A percentile compares a stretch with the other conserved stretches of the same genome.
phyloP scores from a whole-genome alignment of 1,140 invertebrate genomes.

The Bombus sibiricus region DNA sequence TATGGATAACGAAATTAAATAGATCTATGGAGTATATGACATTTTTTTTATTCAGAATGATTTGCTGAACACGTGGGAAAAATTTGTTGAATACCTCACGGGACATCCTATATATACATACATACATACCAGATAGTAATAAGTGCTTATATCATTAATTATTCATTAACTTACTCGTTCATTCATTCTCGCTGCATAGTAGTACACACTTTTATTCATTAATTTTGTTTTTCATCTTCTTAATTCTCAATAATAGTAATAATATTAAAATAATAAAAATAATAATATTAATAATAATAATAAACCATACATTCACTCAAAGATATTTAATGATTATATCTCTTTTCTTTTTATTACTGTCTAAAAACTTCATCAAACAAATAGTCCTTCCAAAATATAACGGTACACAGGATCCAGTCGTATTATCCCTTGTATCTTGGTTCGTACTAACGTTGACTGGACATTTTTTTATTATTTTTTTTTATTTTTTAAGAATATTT shows the following conservation, averaged over 20 bases:
- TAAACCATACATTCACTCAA: slow-evolving; percentile 69
- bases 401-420: slow-evolving; percentile 57
- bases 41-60: slow-evolving; percentile 36
- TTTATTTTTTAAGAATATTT: slow-evolving; percentile 34
- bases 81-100: slow-evolving; percentile 10
- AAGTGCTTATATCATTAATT: slow-evolving; percentile 77
- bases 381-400: slow-evolving; percentile 53
- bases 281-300: slow-evolving; percentile 56
- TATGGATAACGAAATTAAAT: slow-evolving; percentile 7
- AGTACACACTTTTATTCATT: slow-evolving; percentile 62
- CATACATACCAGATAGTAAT: slow-evolving; percentile 73
- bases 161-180: slow-evolving; percentile 72
- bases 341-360: slow-evolving; percentile 52
- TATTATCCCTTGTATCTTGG: slow-evolving; percentile 45
- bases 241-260: slow-evolving; percentile 45
- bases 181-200: slow-evolving; percentile 66
- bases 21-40: slow-evolving; percentile 2
- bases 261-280: slow-evolving; percentile 31
- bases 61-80: slow-evolving; percentile 11
- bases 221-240: slow-evolving; percentile 47
- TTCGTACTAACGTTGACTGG: slow-evolving; percentile 53
- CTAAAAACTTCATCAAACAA: slow-evolving; percentile 47
- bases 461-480: slow-evolving; percentile 8
- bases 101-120: slow-evolving; percentile 54
- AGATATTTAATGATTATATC: slow-evolving; percentile 60